These are phyloP conservation scores for Notolepis coatsorum DNA, from an alignment of 2,797 vertebrate species.

Conservation along the genomic window DNA sequence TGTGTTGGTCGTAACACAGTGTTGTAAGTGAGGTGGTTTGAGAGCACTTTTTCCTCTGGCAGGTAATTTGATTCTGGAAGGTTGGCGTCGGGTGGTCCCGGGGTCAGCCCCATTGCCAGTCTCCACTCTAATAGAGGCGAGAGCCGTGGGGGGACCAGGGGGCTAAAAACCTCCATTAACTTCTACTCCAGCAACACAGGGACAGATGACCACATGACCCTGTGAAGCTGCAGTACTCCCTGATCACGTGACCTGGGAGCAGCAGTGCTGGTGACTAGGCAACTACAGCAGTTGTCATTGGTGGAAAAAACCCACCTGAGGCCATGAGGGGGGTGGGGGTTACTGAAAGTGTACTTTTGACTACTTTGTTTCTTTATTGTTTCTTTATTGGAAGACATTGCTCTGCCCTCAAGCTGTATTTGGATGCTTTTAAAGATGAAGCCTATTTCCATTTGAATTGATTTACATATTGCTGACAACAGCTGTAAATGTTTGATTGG, in stretches of 20 bases:
- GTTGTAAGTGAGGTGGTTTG: constrained; percentile 57
- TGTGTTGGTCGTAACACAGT: not conserved
- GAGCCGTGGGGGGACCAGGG: constrained; percentile 50
- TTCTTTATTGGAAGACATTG: not conserved
- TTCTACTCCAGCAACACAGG: constrained; percentile 63
- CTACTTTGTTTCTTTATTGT: too few relatives aligned
- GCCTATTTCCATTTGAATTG: not conserved
- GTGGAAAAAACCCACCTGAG: constrained; percentile 25
- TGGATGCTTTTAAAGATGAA: not conserved
- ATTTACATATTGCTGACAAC: constrained; percentile 10
- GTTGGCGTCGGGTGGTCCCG: constrained; percentile 56
- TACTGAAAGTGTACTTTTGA: not conserved
- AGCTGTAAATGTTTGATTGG: not conserved
- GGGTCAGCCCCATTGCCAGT: constrained; percentile 62
- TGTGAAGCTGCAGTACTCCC: constrained; percentile 45
- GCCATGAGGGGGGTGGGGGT: constrained; percentile 7
- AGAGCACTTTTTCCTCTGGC: constrained; percentile 60
- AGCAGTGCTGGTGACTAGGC: constrained; percentile 54
- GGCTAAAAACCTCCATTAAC: constrained; percentile 71
- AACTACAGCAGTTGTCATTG: constrained; percentile 37
- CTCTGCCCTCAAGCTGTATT: not conserved
- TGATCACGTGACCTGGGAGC: constrained; percentile 55
- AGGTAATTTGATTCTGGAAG: constrained; percentile 72
- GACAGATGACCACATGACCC: constrained; percentile 65
- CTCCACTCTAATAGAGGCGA: constrained; percentile 69